Base-by-base conservation (phyloP, 2,797 vertebrate genomes). In the Chaunax sp. region DNA sequence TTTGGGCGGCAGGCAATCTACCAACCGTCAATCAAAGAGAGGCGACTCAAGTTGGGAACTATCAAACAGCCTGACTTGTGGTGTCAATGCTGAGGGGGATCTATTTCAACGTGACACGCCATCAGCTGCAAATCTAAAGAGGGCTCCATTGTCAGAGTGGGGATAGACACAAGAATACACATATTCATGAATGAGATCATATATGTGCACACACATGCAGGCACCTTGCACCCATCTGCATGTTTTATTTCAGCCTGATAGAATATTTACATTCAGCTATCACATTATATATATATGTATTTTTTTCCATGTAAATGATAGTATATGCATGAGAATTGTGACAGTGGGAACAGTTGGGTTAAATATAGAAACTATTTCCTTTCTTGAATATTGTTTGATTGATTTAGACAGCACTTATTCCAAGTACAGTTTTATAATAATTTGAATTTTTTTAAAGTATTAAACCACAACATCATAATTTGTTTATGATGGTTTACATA, bases 1-100 rank as follows among this genome's bases (percentile, higher is more conserved):
- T 92, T 92, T 92, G 91, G 89, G 88, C 76, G 75, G 82, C 82
- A 92, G 89, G 91, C 93, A 93, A 93, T 94, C 90, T 93, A 90
- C 80, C 79, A 86, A 55, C 89, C 71, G 88, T 93, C 92, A 93
- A 91, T 93, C 92, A 91, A 70, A 1, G 55, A 28, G 80, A 85
- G 84, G 87, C 82, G 77, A 88, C 89, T 83, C 80, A 90, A 90
- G 91, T 90, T 90, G 89, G 89, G 90, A 92, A 90, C 83, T 84
- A 91, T 92, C 88, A 90, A 87, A 84, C 77, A 72, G 80, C 75
- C 85, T 87, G 86, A 89, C 89, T 92, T 75, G 80, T 78, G 78
- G 86, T 92, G 90, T 91, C 89, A 91, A 85, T 88, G 87, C 85
- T 87, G 90, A 90, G 89, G 88, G 90, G 89, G 89, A 92, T 92